Percentiles rank a stretch among this genome's conserved stretches.
Evolutionary conservation across 2,888 invertebrate species (phyloP).

Genomic region (Cinara cedri): DNA sequence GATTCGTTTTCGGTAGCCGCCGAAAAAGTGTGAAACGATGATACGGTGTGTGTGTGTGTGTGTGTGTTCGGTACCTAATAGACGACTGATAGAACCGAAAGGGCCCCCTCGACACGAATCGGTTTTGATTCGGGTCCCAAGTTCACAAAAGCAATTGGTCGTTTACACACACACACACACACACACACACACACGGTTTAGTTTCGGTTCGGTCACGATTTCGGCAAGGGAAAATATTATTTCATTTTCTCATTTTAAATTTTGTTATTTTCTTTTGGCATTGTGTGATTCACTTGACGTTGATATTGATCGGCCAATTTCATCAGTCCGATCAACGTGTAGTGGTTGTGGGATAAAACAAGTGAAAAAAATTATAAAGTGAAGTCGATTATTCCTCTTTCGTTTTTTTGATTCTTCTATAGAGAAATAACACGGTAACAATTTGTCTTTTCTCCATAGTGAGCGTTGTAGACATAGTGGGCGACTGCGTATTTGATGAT

Average conservation of each 20-base stretch:
- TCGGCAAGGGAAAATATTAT: slow-evolving; percentile 34
- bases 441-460: too few species aligned
- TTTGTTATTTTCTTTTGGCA: slow-evolving; percentile 9
- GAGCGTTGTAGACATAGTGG: too few species aligned
- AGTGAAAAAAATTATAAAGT: too few species aligned
- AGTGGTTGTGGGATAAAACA: too few species aligned
- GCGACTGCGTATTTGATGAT: too few species aligned
- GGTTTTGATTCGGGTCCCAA: slow-evolving; percentile 12
- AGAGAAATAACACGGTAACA: too few species aligned
- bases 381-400: too few species aligned
- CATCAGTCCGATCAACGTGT: slow-evolving; percentile 9
- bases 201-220: slow-evolving; percentile 27
- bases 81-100: slow-evolving; percentile 25
- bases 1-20: slow-evolving; percentile 31
- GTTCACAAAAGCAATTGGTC: slow-evolving; percentile 31
- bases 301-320: slow-evolving; percentile 25
- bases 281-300: slow-evolving; percentile 28
- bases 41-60: too few species aligned
- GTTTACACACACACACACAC: too few species aligned
- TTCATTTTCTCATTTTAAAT: slow-evolving; percentile 36
- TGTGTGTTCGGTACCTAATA: slow-evolving; percentile 31
- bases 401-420: too few species aligned
- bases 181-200: slow-evolving; percentile 1
- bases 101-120: slow-evolving; percentile 30
- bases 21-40: slow-evolving; percentile 21